Evolutionary conservation across 2,888 invertebrate genomes (phyloP).

Genomic region (Catocala nupta): DNA sequence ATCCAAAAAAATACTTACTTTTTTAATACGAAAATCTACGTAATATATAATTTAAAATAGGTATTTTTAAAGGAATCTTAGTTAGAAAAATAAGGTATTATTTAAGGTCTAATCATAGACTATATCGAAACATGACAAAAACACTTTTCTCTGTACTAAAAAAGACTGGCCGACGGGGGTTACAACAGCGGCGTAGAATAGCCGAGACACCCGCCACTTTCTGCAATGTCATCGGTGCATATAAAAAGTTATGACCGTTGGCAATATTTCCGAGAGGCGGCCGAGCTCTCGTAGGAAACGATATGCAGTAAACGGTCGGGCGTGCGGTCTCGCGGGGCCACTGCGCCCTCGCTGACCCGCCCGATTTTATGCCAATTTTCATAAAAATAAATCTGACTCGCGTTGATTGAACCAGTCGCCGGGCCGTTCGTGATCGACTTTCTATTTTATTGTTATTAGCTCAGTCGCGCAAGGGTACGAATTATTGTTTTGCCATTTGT

Average conservation of each 20-base stretch:
- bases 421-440: conserved; percentile 80
- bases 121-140: background rate
- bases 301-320: conserved; percentile 87
- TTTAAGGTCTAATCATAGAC: background rate
- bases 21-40: too few species aligned
- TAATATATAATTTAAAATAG: too few species aligned
- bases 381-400: conserved; percentile 87
- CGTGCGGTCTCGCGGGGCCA: conserved; percentile 85
- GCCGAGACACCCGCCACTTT: conserved; percentile 72
- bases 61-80: too few species aligned
- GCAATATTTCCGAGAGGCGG: conserved; percentile 83
- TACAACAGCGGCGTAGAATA: conserved; percentile 61
- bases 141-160: background rate
- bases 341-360: conserved; percentile 81
- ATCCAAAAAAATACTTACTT: background rate
- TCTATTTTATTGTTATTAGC: conserved; percentile 87
- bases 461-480: conserved; percentile 83
- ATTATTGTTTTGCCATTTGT: conserved; percentile 86
- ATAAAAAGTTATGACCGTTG: conserved; percentile 87
- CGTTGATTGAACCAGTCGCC: conserved; percentile 87
- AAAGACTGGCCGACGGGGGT: conserved; percentile 19
- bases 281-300: conserved; percentile 79
- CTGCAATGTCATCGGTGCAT: conserved; percentile 87
- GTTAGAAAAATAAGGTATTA: too few species aligned
- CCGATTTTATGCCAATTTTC: conserved; percentile 87